Evolutionary conservation across 2,888 invertebrate genomes (phyloP).

Genomic region (Chironomus tentans): DNA sequence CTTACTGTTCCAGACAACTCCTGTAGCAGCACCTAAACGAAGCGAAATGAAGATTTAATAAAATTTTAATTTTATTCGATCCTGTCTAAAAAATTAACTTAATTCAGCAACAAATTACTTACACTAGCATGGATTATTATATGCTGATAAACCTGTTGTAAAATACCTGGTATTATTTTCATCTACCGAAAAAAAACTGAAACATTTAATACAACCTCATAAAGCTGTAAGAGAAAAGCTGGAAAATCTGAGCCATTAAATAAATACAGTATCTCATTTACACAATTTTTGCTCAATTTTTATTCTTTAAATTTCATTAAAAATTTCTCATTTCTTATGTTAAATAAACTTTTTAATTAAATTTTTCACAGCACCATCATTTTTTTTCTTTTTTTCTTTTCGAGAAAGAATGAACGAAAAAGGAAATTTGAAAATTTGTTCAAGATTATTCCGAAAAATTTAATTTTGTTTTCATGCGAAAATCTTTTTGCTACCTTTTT

Average conservation of each 20-base stretch:
- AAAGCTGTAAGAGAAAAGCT: neutral
- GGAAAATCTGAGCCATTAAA: neutral
- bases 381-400: neutral
- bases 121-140: no score
- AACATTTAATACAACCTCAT: no score
- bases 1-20: no score
- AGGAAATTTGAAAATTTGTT: neutral
- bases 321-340: conserved; percentile 10
- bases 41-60: no score
- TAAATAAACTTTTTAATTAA: conserved; percentile 19
- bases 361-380: conserved; percentile 27
- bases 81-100: no score
- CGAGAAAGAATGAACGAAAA: neutral
- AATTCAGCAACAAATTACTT: no score
- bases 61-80: no score
- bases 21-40: no score
- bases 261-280: neutral
- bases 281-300: conserved; percentile 18
- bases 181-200: no score
- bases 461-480: neutral
- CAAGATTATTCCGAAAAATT: neutral
- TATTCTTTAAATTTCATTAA: conserved; percentile 17
- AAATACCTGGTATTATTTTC: no score
- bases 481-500: neutral
- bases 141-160: no score